A percentile compares a stretch with the other conserved stretches of the same genome.
Evolutionary conservation across 2,113 vertebrate genomes (phyloP).

Genomic region (Bubo bubo): DNA sequence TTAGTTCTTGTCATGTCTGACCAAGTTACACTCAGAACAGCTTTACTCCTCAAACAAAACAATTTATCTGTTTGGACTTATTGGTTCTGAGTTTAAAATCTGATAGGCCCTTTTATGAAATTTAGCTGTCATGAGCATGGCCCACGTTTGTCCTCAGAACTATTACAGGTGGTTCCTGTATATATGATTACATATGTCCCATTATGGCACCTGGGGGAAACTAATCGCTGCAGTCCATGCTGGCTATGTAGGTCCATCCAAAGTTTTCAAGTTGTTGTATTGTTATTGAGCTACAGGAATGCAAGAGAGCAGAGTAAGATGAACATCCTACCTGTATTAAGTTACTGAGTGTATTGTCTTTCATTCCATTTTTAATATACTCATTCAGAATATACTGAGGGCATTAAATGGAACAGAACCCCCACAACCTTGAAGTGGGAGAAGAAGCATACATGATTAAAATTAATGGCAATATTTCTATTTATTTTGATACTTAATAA

Average conservation of each 20-base stretch:
- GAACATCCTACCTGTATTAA: fast-evolving
- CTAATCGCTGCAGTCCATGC: not conserved
- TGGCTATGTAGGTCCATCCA: not conserved
- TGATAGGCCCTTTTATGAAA: not conserved
- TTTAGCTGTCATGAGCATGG: not conserved
- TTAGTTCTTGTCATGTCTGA: not conserved
- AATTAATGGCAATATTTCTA: not conserved
- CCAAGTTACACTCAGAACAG: not conserved
- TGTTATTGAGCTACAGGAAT: not conserved
- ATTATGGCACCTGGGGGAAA: not conserved
- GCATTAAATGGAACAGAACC: fast-evolving
- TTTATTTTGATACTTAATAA: not conserved
- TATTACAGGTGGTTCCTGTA: not conserved
- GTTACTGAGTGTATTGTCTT: not conserved
- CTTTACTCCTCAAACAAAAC: not conserved
- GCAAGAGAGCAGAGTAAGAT: not conserved
- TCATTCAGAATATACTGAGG: not conserved
- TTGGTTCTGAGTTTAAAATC: not conserved
- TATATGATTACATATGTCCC: not conserved
- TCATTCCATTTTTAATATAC: not conserved
- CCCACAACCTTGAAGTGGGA: not conserved
- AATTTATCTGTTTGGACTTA: not conserved
- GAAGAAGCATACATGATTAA: not conserved
- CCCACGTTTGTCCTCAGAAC: not conserved
- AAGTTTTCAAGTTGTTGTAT: not conserved